A percentile compares a stretch with the other conserved stretches of the same genome.
Evolutionary conservation across 2,888 invertebrate genomes (phyloP).

Genomic region (Leptopilina drosophilae): DNA sequence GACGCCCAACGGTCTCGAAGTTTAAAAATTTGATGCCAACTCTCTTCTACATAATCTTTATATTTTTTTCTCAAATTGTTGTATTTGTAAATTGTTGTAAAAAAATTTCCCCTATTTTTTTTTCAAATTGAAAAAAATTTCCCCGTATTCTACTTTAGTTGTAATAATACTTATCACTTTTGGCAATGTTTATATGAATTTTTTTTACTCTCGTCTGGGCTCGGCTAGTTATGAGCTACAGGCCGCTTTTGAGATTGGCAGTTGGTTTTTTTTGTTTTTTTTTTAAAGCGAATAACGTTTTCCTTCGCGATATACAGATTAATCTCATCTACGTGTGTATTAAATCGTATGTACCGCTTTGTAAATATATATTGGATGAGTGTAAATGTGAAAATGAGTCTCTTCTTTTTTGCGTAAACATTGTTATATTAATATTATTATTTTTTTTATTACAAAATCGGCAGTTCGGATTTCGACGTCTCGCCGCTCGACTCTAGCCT

Average conservation of each 20-base stretch:
- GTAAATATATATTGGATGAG: conserved; percentile 39
- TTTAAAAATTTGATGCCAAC: conserved; percentile 43
- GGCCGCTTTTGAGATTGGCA: conserved; percentile 70
- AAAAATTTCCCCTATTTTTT: not conserved
- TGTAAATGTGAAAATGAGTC: conserved; percentile 46
- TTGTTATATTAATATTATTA: conserved; percentile 12
- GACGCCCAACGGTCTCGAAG: conserved; percentile 43
- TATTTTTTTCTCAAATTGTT: conserved; percentile 1
- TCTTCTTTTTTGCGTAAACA: conserved; percentile 44
- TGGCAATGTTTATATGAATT: conserved; percentile 3
- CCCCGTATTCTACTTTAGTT: conserved; percentile 1
- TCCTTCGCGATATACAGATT: conserved; percentile 19
- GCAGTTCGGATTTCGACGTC: conserved; percentile 74
- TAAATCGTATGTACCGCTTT: conserved; percentile 41
- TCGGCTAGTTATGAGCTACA: conserved; percentile 41
- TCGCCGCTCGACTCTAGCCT: conserved; percentile 72
- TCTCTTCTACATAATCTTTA: conserved; percentile 13
- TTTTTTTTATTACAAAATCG: conserved; percentile 73
- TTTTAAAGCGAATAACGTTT: conserved; percentile 50
- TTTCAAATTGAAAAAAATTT: too few species aligned
- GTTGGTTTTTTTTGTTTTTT: conserved; percentile 56
- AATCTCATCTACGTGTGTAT: too few species aligned
- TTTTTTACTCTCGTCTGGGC: conserved; percentile 47
- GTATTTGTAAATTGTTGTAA: not conserved
- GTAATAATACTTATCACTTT: conserved; percentile 25